Conservation (phyloP, 1,140 invertebrate genomes). For the Myzus persicae region DNA sequence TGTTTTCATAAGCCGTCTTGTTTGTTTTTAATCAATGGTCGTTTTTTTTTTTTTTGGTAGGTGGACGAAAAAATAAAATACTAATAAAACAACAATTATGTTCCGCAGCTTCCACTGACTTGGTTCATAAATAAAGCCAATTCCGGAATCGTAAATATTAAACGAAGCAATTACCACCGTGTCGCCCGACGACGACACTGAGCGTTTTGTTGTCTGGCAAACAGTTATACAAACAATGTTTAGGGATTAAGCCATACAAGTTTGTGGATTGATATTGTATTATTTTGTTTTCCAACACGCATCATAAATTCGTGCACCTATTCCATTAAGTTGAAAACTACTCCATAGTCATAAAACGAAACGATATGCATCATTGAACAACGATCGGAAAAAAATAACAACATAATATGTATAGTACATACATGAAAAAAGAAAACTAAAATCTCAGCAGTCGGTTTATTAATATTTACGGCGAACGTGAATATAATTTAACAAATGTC, state of each 20-base stretch:
- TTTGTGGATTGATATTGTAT: background rate
- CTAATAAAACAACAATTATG: background rate
- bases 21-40: background rate
- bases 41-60: background rate
- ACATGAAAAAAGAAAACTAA: background rate
- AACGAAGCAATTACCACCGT: background rate
- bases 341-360: background rate
- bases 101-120: background rate
- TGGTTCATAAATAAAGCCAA: conserved; percentile 30
- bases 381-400: background rate
- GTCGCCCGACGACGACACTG: background rate
- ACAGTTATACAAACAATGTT: background rate
- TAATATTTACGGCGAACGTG: background rate
- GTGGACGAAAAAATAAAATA: background rate
- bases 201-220: background rate
- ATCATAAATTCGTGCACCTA: background rate
- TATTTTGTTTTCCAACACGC: background rate
- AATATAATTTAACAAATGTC: background rate
- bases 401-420: background rate
- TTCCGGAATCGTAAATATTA: background rate
- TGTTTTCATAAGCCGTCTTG: background rate
- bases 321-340: background rate
- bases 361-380: background rate
- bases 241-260: background rate
- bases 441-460: background rate